Evolutionary conservation across 2,113 vertebrate species (phyloP), one percentile per base, ranked within the genome.

Genomic region (Urocitellus parryii): DNA sequence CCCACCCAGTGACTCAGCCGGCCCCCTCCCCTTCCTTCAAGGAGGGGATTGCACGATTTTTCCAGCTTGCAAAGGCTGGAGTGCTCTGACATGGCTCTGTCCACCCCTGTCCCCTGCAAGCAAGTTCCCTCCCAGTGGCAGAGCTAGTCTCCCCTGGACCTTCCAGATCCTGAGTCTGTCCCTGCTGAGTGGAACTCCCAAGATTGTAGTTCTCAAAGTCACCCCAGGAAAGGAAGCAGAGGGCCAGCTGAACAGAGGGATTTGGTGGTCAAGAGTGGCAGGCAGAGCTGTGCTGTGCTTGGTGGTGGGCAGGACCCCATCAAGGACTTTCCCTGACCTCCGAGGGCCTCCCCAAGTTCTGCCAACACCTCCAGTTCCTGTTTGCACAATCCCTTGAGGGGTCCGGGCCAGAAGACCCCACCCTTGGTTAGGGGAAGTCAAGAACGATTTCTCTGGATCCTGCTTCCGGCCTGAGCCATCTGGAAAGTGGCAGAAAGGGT

Each of bases 1-100:
- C 42, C 77, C 16, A 0, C 86, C 93, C 83, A 10, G 87, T 90
- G 96, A 96, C 92, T 97, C 97, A 84, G 61, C n/a, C 78, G 0
- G 24, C 86, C 82, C 91, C 76, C 4, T 0, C 72, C 37, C 58
- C 77, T 76, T 48, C 58, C 77, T 76, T 48, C 11, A 0, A 27
- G 27, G 81, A 53, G 8, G 37, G 29, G 29, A 93, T 16, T 72
- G 82, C 83, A 87, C 51, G 5, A 4, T 84, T 96, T 91, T 97
- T 96, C 97, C 95, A 90, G 91, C 53, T 34, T 45, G 24, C 0
- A 16, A 76, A 89, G 61, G 24, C 89, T 29, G 67, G 42, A 27
- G 61, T 4, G 27, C 29, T 6, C 61, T 13, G 76, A 34, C 81
- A 2, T 25, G 34, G 4, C 27, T 24, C 22, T 1, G 25, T 27